Percentiles rank a stretch among this genome's conserved stretches.
Evolutionary conservation across 2,113 vertebrate species (phyloP).

Genomic region (Peromyscus maniculatus): DNA sequence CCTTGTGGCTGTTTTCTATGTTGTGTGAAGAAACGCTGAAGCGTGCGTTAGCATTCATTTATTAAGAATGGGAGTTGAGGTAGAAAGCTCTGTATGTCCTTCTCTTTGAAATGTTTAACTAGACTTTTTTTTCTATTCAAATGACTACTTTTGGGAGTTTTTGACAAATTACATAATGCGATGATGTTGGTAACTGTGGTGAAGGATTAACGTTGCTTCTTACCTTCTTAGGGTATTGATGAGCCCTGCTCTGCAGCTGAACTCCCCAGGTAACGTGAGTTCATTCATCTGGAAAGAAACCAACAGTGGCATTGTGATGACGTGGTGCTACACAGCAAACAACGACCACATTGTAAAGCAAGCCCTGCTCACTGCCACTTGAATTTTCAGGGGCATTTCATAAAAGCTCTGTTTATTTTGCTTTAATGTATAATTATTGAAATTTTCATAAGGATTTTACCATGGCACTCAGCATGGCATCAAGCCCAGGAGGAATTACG

Average conservation of each 20-base stretch:
- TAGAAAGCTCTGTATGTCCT: not conserved
- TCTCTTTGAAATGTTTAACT: constrained; percentile 55
- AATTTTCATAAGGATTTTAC: constrained; percentile 89
- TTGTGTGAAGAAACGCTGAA: constrained; percentile 43
- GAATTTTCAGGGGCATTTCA: constrained; percentile 83
- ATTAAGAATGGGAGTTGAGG: constrained; percentile 19
- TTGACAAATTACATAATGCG: constrained; percentile 32
- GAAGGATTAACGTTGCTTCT: constrained; percentile 26
- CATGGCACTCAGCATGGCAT: constrained; percentile 83
- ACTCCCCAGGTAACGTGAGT: not conserved
- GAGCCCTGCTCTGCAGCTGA: not conserved
- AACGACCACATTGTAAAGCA: constrained; percentile 56
- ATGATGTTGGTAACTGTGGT: not conserved
- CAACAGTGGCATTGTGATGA: not conserved
- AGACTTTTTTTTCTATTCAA: constrained; percentile 21
- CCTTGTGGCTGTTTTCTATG: constrained; percentile 43
- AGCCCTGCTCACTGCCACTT: constrained; percentile 72
- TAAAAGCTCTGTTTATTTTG: constrained; percentile 86
- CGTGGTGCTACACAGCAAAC: constrained; percentile 54
- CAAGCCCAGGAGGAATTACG: constrained; percentile 87
- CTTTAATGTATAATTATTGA: constrained; percentile 90
- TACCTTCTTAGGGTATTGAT: not conserved
- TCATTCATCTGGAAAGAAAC: not conserved
- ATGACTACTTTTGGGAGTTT: constrained; percentile 35
- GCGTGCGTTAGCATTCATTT: constrained; percentile 59